Evolutionary conservation across 2,797 vertebrate genomes (phyloP).

Genomic region (Falco cherrug): DNA sequence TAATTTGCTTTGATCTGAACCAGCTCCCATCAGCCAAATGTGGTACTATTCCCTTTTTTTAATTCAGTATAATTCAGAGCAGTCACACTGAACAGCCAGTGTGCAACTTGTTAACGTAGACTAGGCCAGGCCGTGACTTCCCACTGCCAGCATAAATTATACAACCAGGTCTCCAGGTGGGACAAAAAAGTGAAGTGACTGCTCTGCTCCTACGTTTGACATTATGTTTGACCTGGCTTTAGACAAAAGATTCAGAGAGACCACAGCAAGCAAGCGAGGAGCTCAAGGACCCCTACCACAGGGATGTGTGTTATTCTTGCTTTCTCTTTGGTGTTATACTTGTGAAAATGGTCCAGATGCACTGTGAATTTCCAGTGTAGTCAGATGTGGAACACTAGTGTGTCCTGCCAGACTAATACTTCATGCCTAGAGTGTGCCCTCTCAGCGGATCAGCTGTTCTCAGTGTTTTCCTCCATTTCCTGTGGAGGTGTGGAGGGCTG

Average conservation of each 20-base stretch:
- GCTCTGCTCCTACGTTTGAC: neutral
- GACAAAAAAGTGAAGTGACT: neutral
- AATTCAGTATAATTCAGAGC: neutral
- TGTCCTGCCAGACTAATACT: neutral
- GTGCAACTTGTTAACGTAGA: neutral
- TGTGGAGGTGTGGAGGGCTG: neutral
- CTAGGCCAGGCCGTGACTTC: neutral
- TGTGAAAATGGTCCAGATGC: neutral
- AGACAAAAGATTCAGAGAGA: neutral
- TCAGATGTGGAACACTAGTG: neutral
- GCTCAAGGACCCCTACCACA: neutral
- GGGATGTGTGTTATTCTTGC: neutral
- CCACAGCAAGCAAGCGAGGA: neutral
- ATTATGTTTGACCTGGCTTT: neutral
- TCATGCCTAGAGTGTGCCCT: neutral
- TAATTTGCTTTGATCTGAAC: neutral
- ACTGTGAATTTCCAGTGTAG: neutral
- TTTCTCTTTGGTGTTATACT: neutral
- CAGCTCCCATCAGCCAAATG: neutral
- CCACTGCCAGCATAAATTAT: neutral
- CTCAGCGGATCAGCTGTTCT: neutral
- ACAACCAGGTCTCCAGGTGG: neutral
- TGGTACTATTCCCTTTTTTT: neutral
- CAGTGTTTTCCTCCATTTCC: neutral
- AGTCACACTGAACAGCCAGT: neutral